Evolutionary conservation across 37 sponge, comb jelly and placozoan species (phyloP).

Genomic region (Aplysina aerophoba): DNA sequence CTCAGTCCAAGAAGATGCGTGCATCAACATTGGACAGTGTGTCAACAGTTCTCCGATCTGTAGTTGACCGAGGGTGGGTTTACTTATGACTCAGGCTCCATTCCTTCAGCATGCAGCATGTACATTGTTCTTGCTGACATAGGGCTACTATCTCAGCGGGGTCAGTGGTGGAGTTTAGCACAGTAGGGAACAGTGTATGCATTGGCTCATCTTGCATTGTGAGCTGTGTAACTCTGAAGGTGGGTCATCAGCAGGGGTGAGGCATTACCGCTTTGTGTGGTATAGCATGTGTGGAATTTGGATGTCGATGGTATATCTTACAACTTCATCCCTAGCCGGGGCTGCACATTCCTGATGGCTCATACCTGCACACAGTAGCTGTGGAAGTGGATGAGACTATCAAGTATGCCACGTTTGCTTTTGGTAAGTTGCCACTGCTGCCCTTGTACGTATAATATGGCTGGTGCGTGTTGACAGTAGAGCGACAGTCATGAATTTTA

Average conservation of each 20-base stretch:
- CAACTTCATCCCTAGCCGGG: not conserved
- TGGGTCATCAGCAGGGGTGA: not conserved
- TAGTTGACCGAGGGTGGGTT: no score
- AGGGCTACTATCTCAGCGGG: slow-evolving; percentile 50
- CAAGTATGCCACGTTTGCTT: slow-evolving; percentile 56
- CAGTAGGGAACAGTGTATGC: slow-evolving; percentile 30
- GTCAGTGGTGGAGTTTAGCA: slow-evolving; percentile 59
- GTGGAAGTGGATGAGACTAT: slow-evolving; percentile 18
- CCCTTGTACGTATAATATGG: no score
- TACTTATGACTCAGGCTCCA: no score
- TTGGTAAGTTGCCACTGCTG: slow-evolving; percentile 42
- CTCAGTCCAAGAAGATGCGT: no score
- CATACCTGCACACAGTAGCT: slow-evolving; percentile 67
- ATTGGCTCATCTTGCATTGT: slow-evolving; percentile 61
- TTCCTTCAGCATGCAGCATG: no score
- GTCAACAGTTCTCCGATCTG: no score
- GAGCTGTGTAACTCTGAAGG: slow-evolving; percentile 57
- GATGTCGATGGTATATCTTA: not conserved
- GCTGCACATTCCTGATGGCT: slow-evolving; percentile 44
- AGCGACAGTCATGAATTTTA: no score
- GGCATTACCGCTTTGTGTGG: no score
- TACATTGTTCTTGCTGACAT: no score
- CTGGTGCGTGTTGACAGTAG: no score
- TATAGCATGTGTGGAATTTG: not conserved
- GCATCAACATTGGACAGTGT: no score